Percentiles rank a stretch among this genome's conserved stretches.
phyloP scores from a whole-genome alignment of 2,888 invertebrate species.

The Heliconius charithonia region DNA sequence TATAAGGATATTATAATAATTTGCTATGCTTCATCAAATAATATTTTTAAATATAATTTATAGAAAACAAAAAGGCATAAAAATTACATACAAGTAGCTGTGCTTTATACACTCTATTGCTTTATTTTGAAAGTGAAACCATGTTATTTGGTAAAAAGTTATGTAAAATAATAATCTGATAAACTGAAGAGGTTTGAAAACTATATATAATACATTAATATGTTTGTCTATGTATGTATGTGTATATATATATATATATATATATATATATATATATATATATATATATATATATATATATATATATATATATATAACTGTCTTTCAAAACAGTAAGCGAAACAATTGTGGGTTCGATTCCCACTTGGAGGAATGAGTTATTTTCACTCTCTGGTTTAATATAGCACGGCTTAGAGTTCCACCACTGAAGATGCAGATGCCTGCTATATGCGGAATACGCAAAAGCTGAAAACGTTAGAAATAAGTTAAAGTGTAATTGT shows the following conservation, averaged over 20 bases:
- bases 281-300: no score
- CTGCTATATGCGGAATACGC: background rate
- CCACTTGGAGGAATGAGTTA: background rate
- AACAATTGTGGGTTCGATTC: background rate
- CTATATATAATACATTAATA: no score
- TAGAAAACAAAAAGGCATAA: background rate
- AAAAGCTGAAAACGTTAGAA: background rate
- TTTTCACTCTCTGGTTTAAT: background rate
- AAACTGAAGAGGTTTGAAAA: no score
- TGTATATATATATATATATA: no score
- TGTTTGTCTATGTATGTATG: no score
- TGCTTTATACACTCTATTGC: background rate
- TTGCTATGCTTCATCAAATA: background rate
- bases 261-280: no score
- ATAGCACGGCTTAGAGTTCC: background rate
- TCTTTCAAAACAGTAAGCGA: no score
- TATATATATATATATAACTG: no score
- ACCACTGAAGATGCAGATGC: background rate
- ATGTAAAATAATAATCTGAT: no score
- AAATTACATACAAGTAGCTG: background rate
- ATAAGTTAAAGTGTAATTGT: constrained; percentile 23
- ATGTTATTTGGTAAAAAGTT: no score
- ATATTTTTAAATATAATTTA: background rate
- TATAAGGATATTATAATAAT: background rate
- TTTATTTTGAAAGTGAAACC: background rate